Conservation (phyloP, 2,113 vertebrate species). For the Malurus cyaneus region DNA sequence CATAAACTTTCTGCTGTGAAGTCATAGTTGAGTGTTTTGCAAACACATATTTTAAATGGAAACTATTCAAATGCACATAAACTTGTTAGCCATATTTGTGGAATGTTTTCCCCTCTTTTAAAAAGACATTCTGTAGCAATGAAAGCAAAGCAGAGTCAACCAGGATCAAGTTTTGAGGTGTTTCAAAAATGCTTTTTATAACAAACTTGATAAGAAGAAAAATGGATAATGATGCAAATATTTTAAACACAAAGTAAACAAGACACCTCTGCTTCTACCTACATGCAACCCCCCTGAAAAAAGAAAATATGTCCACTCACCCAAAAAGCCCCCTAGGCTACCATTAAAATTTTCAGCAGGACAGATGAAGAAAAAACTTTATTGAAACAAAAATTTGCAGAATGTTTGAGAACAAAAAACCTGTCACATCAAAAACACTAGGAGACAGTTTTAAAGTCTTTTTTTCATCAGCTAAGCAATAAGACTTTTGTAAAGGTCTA, state of each 20-base stretch:
- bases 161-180: neutral
- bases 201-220: neutral
- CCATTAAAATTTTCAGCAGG: neutral
- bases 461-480: neutral
- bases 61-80: neutral
- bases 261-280: neutral
- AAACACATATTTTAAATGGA: neutral
- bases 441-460: neutral
- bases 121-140: neutral
- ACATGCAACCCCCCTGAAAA: accelerated
- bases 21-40: neutral
- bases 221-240: neutral
- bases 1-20: neutral
- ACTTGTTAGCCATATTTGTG: accelerated
- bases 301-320: accelerated
- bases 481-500: neutral
- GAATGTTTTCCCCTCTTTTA: neutral
- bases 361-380: neutral
- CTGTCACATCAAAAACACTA: neutral
- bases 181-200: neutral
- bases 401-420: neutral
- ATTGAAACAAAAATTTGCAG: neutral
- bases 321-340: accelerated
- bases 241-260: neutral
- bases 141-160: neutral